Evolutionary conservation across 1,140 invertebrate genomes (phyloP).

Genomic region (Cyphomyrmex costatus): DNA sequence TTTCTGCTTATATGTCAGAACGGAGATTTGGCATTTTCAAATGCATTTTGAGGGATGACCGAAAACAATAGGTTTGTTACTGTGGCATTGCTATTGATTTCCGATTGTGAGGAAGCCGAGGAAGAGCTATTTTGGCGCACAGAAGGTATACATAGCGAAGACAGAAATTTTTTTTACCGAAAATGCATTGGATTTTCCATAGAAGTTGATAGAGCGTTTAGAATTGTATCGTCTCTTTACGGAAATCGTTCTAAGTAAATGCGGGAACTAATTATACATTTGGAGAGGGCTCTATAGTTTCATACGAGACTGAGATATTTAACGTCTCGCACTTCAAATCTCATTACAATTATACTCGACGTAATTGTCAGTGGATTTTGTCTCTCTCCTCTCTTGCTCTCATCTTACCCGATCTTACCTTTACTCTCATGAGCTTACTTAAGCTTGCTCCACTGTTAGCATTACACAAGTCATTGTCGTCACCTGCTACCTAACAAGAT

Average conservation of each 20-base stretch:
- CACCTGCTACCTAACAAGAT: constrained; percentile 41
- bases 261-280: constrained; percentile 5
- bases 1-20: constrained; percentile 21
- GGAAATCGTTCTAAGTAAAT: constrained; percentile 23
- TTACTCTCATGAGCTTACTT: constrained; percentile 35
- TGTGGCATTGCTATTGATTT: constrained; percentile 78
- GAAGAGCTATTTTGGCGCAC: constrained; percentile 65
- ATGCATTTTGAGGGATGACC: constrained; percentile 62
- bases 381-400: constrained; percentile 5
- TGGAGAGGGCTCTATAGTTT: not conserved
- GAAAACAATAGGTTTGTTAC: constrained; percentile 80
- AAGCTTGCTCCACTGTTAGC: constrained; percentile 36
- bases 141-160: constrained; percentile 5
- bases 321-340: constrained; percentile 34
- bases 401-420: not conserved
- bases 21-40: constrained; percentile 12
- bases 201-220: not conserved
- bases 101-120: constrained; percentile 66
- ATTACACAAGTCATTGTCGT: constrained; percentile 58
- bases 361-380: constrained; percentile 55
- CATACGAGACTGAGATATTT: constrained; percentile 12
- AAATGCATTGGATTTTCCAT: constrained; percentile 18
- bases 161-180: constrained; percentile 1
- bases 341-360: constrained; percentile 38
- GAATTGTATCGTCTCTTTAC: not conserved